Base-by-base conservation (phyloP, 2,113 vertebrate genomes). In the Conger conger region DNA sequence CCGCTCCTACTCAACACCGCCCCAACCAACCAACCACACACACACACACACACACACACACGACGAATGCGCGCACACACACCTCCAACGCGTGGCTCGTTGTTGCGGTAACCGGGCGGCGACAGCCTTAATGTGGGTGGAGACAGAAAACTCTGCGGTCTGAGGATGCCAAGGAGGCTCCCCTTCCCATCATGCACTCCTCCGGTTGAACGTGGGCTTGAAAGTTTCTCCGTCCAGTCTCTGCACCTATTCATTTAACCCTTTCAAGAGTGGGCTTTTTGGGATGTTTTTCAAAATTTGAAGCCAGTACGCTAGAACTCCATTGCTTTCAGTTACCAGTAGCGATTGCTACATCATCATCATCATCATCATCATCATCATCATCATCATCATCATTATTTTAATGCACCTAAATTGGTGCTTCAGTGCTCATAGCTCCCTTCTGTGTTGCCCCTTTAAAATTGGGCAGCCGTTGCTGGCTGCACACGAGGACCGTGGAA, bases 131-230 rank as follows among this genome's bases (percentile, higher is more conserved):
- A 38, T 37, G 20, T 27, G 89, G 89, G 84, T 30, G 87, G 38
- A 54, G 68, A 73, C 27, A 1, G 1, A n/a, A 73, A 33, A n/a
- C 30, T 8, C 45, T 57, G 40, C 33, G 37, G n/a, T 73, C 30
- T 87, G 87, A 92, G 89, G 89, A 92, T 91, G 88, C 86, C 90
- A 77, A 92, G 91, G 91, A 92, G 88, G 45, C 11, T 50, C 15
- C 1, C 15, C 45, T 50, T 50, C 57, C 57, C 23, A 27, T 5
- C 23, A 63, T 27, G 23, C 57, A 27, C 57, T 63, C 57, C 57
- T 27, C 57, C 57, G 27, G 57, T 63, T 27, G 20, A 20, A 63
- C 4, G 7, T 63, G 18, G 20, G 2, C 57, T 63, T 63, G 20
- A 63, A 63, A 63, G 27, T 73, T 33, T 15, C 4, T 2, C 13